Percentiles rank a stretch among this genome's conserved stretches.
Conservation (phyloP, 1,140 invertebrate genomes). For the Atta colombica region DNA sequence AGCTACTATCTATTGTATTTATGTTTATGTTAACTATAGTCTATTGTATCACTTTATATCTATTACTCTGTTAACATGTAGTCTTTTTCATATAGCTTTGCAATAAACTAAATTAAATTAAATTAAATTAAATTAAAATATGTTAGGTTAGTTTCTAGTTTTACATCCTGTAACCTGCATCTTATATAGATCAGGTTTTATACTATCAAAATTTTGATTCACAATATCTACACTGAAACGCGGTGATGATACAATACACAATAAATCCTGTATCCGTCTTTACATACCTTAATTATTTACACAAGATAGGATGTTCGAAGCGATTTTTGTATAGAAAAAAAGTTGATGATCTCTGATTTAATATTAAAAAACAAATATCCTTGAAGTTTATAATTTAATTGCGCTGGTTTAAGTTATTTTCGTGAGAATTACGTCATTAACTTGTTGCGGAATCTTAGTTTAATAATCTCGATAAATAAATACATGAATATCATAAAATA, state of each 20-base stretch:
- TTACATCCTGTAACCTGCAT: no score
- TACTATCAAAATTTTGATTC: background rate
- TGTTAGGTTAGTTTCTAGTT: no score
- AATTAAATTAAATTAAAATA: no score
- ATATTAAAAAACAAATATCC: background rate
- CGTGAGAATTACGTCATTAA: background rate
- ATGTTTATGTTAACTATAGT: no score
- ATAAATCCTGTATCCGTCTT: background rate
- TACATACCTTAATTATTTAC: background rate
- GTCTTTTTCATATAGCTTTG: no score
- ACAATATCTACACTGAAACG: background rate
- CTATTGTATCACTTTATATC: no score
- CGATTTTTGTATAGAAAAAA: background rate
- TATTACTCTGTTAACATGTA: no score
- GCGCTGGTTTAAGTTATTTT: background rate
- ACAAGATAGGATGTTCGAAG: background rate
- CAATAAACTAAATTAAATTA: no score
- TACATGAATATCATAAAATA: background rate
- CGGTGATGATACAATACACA: background rate
- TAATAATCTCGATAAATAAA: background rate
- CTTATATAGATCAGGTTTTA: no score
- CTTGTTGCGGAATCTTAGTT: background rate
- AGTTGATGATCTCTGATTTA: constrained; percentile 18
- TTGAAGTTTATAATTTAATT: constrained; percentile 14
- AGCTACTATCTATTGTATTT: no score